Evolutionary conservation across 2,113 vertebrate species (phyloP).

Genomic region (Menidia beryllina): DNA sequence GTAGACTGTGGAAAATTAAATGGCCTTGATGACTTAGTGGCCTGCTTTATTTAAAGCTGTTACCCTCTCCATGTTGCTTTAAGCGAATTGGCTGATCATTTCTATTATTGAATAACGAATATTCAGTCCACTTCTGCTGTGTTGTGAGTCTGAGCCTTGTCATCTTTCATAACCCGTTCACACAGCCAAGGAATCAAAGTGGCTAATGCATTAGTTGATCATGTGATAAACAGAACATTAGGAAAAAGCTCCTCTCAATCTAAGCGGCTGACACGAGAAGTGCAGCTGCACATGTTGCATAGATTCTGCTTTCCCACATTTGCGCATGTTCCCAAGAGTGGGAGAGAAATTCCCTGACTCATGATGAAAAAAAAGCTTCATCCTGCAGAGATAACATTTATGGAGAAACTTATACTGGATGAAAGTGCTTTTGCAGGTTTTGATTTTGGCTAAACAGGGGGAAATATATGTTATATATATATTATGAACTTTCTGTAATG

Average conservation of each 20-base stretch:
- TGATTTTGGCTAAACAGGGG: conserved; percentile 18
- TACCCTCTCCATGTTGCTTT: conserved; percentile 49
- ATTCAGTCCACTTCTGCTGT: conserved; percentile 1
- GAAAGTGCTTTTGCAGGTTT: conserved; percentile 6
- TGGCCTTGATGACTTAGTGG: conserved; percentile 30
- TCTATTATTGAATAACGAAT: background rate
- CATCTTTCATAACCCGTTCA: conserved; percentile 21
- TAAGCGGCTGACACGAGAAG: conserved; percentile 53
- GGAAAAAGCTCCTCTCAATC: conserved; percentile 26
- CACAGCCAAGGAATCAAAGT: conserved; percentile 14
- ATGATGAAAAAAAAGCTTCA: background rate
- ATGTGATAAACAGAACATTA: conserved; percentile 57
- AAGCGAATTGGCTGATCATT: conserved; percentile 15
- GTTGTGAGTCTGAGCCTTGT: conserved; percentile 19
- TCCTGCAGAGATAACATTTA: conserved; percentile 4
- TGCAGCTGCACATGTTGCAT: conserved; percentile 63
- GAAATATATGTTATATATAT: conserved; percentile 8
- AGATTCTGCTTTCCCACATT: conserved; percentile 66
- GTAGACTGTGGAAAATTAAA: conserved; percentile 57
- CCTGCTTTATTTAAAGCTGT: conserved; percentile 67
- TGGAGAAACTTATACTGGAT: background rate
- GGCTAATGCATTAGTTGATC: conserved; percentile 41
- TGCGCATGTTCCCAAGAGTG: conserved; percentile 57
- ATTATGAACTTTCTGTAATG: conserved; percentile 14
- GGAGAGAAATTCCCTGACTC: conserved; percentile 37